Conservation (phyloP, 2,797 vertebrate species). For the Hyperoplus lanceolatus region DNA sequence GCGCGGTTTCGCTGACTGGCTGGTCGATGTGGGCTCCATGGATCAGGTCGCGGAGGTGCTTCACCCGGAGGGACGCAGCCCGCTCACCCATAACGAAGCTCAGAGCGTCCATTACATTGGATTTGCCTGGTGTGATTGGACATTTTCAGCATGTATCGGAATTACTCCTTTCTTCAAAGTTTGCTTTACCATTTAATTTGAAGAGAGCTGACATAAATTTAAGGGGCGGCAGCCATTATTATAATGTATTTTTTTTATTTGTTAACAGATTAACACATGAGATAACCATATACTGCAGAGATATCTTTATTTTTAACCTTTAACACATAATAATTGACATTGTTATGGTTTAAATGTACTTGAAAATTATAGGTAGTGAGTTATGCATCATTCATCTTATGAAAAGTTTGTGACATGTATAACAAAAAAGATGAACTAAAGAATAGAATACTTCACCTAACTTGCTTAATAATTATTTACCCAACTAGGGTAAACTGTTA, state of each 20-base stretch:
- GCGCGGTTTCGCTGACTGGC: slow-evolving; percentile 85
- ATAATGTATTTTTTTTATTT: not conserved
- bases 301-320: not conserved
- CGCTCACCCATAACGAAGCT: slow-evolving; percentile 94
- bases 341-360: not conserved
- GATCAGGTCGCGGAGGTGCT: slow-evolving; percentile 89
- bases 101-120: slow-evolving; percentile 97
- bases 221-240: not conserved
- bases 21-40: slow-evolving; percentile 92
- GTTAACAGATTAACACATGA: not conserved
- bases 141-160: not conserved
- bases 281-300: no score
- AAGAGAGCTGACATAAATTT: not conserved
- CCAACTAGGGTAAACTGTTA: not conserved
- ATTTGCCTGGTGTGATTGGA: slow-evolving; percentile 87
- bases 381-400: not conserved
- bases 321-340: not conserved
- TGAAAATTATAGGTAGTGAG: not conserved
- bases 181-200: not conserved
- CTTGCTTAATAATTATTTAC: not conserved
- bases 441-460: no score
- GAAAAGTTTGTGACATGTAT: not conserved
- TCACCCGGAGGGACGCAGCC: slow-evolving; percentile 88
- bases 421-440: no score
- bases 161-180: not conserved